Conservation (phyloP, 2,888 invertebrate genomes). For the Rhopalosiphum nymphaeae region DNA sequence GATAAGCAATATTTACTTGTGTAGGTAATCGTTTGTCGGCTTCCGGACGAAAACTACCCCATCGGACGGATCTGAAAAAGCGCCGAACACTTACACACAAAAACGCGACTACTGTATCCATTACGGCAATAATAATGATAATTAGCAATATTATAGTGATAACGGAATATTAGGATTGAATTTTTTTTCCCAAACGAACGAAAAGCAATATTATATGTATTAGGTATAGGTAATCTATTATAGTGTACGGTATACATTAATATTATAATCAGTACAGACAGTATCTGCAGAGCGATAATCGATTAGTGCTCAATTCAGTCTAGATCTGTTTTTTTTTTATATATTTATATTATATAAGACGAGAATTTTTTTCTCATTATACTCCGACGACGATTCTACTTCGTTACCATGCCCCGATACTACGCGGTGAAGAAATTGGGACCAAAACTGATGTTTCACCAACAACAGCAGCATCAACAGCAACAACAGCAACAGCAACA, state of each 20-base stretch:
- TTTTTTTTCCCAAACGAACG: background rate
- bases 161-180: background rate
- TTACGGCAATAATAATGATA: background rate
- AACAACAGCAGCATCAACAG: background rate
- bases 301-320: conserved; percentile 19
- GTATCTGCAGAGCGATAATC: background rate
- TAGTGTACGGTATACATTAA: background rate
- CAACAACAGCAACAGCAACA: conserved; percentile 17
- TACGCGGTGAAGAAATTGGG: conserved; percentile 61
- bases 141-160: conserved; percentile 2
- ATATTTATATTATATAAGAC: conserved; percentile 18
- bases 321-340: background rate
- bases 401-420: conserved; percentile 49
- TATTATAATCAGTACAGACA: background rate
- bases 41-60: background rate
- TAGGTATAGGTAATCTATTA: background rate
- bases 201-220: background rate
- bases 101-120: background rate
- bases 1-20: background rate
- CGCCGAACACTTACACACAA: background rate
- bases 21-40: background rate
- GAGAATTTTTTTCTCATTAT: background rate
- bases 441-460: conserved; percentile 35
- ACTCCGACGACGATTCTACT: background rate
- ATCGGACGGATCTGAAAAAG: background rate